Percentiles rank a stretch among this genome's conserved stretches.
These are phyloP conservation scores for Eira barbara DNA, from an alignment of 2,113 vertebrate genomes.

Conservation along the genomic window DNA sequence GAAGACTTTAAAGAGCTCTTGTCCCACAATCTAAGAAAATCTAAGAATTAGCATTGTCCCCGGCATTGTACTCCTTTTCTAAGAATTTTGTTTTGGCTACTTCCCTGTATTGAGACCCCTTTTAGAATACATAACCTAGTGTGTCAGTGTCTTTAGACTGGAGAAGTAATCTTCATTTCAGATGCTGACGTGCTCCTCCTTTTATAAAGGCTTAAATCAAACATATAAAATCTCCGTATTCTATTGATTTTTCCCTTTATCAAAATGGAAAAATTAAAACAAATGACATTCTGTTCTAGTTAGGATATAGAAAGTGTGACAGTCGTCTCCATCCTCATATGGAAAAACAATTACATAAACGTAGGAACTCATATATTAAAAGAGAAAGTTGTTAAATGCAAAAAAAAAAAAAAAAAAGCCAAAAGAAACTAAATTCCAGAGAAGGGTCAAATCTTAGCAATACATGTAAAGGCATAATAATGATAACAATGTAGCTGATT, in stretches of 20 bases:
- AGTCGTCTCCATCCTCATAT: background rate
- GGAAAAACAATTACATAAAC: background rate
- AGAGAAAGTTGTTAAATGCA: background rate
- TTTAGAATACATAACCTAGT: background rate
- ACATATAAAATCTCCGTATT: background rate
- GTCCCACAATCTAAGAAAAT: background rate
- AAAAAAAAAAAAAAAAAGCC: background rate
- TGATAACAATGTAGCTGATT: background rate
- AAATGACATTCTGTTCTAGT: background rate
- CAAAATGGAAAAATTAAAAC: background rate
- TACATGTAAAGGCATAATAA: background rate
- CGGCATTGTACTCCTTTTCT: background rate
- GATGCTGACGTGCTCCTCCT: background rate
- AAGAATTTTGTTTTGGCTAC: background rate
- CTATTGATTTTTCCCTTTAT: background rate
- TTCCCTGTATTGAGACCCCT: background rate
- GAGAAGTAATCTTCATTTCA: background rate
- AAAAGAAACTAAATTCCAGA: background rate
- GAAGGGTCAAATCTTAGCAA: background rate
- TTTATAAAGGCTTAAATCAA: background rate
- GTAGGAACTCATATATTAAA: background rate
- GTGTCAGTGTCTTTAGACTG: background rate
- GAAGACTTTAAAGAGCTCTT: background rate
- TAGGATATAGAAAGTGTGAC: background rate
- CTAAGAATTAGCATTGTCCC: background rate